Conservation (phyloP, 2,113 vertebrate species). For the Sturnira hondurensis region DNA sequence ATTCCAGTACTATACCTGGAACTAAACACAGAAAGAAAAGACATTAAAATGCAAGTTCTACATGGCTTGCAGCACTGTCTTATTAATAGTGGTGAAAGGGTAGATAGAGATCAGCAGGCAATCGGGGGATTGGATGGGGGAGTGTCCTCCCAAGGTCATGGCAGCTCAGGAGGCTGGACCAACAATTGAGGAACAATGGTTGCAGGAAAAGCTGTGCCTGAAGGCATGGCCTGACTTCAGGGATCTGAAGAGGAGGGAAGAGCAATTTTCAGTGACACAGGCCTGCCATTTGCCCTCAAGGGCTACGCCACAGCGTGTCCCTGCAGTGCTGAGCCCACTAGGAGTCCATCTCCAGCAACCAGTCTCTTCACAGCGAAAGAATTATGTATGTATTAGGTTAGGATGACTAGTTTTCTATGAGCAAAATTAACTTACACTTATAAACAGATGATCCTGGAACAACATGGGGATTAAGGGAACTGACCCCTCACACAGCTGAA, state of each 20-base stretch:
- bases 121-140: neutral
- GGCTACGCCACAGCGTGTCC: neutral
- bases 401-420: neutral
- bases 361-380: neutral
- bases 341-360: neutral
- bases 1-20: neutral
- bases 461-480: neutral
- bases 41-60: conserved; percentile 25
- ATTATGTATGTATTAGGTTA: neutral
- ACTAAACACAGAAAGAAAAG: conserved; percentile 33
- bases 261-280: neutral
- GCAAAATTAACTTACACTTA: neutral
- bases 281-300: neutral
- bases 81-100: neutral
- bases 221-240: neutral
- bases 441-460: neutral
- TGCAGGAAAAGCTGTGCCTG: neutral
- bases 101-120: neutral
- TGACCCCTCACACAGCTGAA: neutral
- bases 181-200: neutral
- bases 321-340: neutral
- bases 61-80: neutral
- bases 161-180: neutral
- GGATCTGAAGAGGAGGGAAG: neutral
- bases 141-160: neutral